phyloP scores from a whole-genome alignment of 2,113 vertebrate genomes.

The Melanerpes aurifrons region DNA sequence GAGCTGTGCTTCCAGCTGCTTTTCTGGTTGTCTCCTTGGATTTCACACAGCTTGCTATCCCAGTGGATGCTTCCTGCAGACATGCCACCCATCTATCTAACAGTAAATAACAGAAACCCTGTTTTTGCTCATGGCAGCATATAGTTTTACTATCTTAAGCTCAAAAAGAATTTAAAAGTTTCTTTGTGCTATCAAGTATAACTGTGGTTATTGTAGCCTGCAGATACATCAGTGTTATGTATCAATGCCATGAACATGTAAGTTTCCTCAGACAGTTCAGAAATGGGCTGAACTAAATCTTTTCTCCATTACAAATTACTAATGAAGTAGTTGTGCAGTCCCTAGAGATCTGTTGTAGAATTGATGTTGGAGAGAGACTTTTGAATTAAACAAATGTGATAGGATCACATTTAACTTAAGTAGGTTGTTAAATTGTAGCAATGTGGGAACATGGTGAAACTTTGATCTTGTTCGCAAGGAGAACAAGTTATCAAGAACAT shows the following conservation, averaged over 20 bases:
- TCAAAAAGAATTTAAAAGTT: neutral
- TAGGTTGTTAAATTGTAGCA: neutral
- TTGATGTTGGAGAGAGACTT: neutral
- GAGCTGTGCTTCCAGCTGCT: conserved; percentile 41
- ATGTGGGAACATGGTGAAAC: neutral
- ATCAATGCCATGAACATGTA: neutral
- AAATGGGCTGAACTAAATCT: neutral
- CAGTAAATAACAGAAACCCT: neutral
- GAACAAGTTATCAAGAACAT: neutral
- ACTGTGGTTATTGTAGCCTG: neutral
- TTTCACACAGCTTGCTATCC: conserved; percentile 20
- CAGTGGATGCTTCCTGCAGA: neutral
- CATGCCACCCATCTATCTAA: neutral
- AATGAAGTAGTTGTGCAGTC: neutral
- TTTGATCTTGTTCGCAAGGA: conserved; percentile 12
- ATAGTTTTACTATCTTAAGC: neutral
- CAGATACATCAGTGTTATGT: neutral
- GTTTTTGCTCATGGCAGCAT: neutral
- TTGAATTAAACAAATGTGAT: conserved; percentile 2
- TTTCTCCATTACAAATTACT: neutral
- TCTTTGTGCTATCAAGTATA: neutral
- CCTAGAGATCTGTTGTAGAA: neutral
- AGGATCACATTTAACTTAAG: neutral
- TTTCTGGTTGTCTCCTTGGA: conserved; percentile 13
- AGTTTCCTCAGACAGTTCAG: neutral